Percentiles rank a stretch among this genome's conserved stretches.
Evolutionary conservation across 2,888 invertebrate species (phyloP).

Genomic region (Acrocyrtus sp.): DNA sequence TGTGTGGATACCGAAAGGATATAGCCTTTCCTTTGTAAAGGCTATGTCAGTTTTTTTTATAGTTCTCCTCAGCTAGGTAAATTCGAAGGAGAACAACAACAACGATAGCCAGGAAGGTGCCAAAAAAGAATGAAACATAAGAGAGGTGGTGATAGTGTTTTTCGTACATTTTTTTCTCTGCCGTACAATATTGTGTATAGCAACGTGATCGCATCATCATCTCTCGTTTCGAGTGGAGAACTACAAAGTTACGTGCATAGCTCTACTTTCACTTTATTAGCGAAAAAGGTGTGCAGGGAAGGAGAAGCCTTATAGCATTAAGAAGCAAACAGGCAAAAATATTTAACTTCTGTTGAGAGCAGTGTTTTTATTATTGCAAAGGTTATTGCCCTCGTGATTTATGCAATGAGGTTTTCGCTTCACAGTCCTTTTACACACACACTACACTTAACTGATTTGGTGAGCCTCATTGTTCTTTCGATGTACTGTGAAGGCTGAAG

Average conservation of each 20-base stretch:
- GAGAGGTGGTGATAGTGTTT: background rate
- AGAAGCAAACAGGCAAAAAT: background rate
- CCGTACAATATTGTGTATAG: background rate
- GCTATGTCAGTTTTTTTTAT: too few relatives aligned
- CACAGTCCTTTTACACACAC: background rate
- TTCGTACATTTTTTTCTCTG: too few relatives aligned
- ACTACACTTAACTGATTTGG: background rate
- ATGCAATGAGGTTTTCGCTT: conserved; percentile 53
- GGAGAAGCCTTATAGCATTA: background rate
- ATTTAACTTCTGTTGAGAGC: background rate
- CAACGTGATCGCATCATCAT: conserved; percentile 1
- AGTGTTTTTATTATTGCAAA: conserved; percentile 51
- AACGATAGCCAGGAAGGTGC: conserved; percentile 17
- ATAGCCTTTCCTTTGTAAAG: too few relatives aligned
- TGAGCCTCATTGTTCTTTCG: conserved; percentile 28
- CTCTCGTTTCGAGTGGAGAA: background rate
- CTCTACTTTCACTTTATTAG: conserved; percentile 52
- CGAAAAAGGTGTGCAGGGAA: conserved; percentile 36
- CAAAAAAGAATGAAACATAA: conserved; percentile 5
- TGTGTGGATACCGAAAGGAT: too few relatives aligned
- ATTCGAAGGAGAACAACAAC: background rate
- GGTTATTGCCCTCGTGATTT: conserved; percentile 55
- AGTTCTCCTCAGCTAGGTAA: too few relatives aligned
- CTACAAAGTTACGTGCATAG: conserved; percentile 1
- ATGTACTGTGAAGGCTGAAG: conserved; percentile 26